Conservation (phyloP, 1,140 invertebrate species). For the Temnothorax nylanderi region DNA sequence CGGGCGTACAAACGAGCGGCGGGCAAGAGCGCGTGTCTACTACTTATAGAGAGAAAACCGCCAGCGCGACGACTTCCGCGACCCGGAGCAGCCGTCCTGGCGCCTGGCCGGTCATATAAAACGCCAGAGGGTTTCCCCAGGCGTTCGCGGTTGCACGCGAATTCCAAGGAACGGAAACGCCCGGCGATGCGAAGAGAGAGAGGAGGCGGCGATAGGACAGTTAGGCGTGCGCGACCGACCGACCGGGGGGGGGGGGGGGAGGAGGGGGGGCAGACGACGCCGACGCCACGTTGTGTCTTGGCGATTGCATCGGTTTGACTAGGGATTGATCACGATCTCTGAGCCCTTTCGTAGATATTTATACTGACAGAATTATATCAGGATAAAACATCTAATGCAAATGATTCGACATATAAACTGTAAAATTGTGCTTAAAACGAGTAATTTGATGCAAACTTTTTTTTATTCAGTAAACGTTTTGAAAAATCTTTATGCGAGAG, state of each 20-base stretch:
- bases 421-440: not conserved
- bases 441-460: not conserved
- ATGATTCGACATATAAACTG: not conserved
- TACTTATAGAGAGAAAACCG: constrained; percentile 53
- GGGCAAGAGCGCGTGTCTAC: constrained; percentile 44
- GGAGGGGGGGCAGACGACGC: not conserved
- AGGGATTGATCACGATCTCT: constrained; percentile 24
- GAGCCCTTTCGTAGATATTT: not conserved
- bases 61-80: constrained; percentile 62
- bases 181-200: constrained; percentile 34
- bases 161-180: constrained; percentile 52
- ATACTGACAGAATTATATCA: not conserved
- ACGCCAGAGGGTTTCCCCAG: constrained; percentile 59
- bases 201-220: constrained; percentile 35
- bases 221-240: constrained; percentile 36
- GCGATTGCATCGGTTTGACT: constrained; percentile 32
- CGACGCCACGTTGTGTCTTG: constrained; percentile 31
- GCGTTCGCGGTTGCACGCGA: constrained; percentile 63
- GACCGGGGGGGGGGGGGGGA: not conserved
- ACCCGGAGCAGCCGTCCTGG: constrained; percentile 64
- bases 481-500: not conserved
- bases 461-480: not conserved
- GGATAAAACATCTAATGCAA: not conserved
- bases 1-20: constrained; percentile 32
- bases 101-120: constrained; percentile 70